Evolutionary conservation across 2,797 vertebrate species (phyloP).

Genomic region (Clamator glandarius): DNA sequence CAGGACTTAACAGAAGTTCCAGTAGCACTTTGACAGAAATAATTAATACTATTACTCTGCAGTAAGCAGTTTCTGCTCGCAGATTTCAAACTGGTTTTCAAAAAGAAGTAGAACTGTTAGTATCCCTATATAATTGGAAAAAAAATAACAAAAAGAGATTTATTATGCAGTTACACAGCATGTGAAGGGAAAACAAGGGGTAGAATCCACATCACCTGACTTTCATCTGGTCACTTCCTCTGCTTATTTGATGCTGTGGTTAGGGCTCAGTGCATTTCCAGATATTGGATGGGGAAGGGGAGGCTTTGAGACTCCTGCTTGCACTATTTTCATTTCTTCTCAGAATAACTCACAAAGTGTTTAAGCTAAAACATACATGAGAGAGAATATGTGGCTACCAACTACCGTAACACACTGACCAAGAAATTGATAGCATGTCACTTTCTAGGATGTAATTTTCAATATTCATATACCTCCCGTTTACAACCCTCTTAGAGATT

Average conservation of each 20-base stretch:
- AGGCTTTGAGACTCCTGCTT: neutral
- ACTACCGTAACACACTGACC: neutral
- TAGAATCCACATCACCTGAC: neutral
- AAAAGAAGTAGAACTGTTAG: neutral
- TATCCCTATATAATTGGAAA: neutral
- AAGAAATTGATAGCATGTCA: neutral
- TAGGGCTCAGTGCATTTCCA: neutral
- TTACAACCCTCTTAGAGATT: conserved; percentile 21
- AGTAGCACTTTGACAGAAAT: neutral
- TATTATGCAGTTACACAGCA: neutral
- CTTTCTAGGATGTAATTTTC: neutral
- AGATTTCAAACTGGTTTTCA: neutral
- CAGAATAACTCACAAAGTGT: neutral
- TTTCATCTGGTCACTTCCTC: neutral
- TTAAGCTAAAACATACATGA: neutral
- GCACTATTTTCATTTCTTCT: neutral
- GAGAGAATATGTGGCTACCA: neutral
- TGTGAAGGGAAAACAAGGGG: neutral
- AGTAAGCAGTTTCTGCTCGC: neutral
- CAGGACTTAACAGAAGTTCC: neutral
- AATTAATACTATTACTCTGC: neutral
- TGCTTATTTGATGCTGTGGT: neutral
- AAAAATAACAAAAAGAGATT: neutral
- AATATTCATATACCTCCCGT: neutral
- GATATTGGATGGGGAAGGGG: neutral